These are phyloP conservation scores for Sparidentex hasta DNA, from an alignment of 2,797 vertebrate species.

Conservation along the genomic window DNA sequence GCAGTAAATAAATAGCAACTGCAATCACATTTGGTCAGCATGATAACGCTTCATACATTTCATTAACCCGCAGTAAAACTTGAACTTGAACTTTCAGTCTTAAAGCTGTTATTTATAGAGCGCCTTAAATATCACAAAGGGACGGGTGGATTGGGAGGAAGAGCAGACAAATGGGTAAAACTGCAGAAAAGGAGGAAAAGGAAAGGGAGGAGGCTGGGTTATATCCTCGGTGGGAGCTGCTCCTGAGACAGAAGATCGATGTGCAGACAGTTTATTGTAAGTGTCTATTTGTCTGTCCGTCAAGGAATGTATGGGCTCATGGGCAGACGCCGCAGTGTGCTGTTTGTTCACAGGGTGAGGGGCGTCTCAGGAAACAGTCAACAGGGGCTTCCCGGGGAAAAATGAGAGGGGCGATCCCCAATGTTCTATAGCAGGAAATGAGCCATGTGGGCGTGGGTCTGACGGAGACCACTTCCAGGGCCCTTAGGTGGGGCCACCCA, in stretches of 20 bases:
- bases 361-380: constrained; percentile 81
- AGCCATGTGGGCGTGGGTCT: constrained; percentile 68
- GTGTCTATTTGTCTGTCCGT: constrained; percentile 42
- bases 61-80: background rate
- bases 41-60: background rate
- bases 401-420: constrained; percentile 52
- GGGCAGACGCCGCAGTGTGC: constrained; percentile 36
- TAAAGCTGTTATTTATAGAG: constrained; percentile 55
- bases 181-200: constrained; percentile 66
- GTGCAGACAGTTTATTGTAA: constrained; percentile 24
- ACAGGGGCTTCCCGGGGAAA: constrained; percentile 77
- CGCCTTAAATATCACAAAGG: constrained; percentile 38
- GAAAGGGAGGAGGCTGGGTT: constrained; percentile 61
- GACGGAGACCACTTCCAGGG: constrained; percentile 67
- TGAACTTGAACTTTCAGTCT: constrained; percentile 13
- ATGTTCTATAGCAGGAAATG: constrained; percentile 87
- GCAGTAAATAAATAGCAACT: background rate
- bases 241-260: constrained; percentile 38
- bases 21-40: background rate
- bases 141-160: constrained; percentile 37
- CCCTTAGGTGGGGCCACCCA: constrained; percentile 47
- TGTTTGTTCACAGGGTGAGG: constrained; percentile 77
- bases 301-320: constrained; percentile 8
- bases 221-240: constrained; percentile 39
- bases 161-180: constrained; percentile 30